These are phyloP conservation scores for Onychomys arenicola DNA, from an alignment of 2,797 vertebrate species.

Conservation along the genomic window DNA sequence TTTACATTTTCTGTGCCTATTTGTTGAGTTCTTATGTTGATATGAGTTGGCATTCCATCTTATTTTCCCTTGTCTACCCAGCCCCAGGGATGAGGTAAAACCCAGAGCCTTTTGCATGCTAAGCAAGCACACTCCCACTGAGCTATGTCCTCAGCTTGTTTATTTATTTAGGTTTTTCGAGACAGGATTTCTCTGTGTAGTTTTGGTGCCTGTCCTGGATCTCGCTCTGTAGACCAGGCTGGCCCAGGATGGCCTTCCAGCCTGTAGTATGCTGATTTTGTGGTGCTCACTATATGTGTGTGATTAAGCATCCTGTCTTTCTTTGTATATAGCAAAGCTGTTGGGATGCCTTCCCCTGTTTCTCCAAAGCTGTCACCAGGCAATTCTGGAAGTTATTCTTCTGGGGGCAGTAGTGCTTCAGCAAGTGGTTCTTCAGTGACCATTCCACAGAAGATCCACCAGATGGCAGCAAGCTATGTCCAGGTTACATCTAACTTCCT, in stretches of 20 bases:
- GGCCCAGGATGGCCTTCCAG: not conserved
- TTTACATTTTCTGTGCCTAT: not conserved
- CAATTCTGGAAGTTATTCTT: constrained; percentile 94
- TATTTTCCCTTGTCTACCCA: not conserved
- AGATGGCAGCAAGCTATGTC: constrained; percentile 99
- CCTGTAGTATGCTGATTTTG: not conserved
- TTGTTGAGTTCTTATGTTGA: not conserved
- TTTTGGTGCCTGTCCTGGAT: no score
- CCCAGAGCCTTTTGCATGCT: not conserved
- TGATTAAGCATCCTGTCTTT: constrained; percentile 34
- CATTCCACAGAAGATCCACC: constrained; percentile 99
- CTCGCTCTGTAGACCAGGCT: not conserved
- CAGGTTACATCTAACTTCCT: constrained; percentile 99
- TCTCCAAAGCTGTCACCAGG: constrained; percentile 98
- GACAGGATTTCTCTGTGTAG: not conserved
- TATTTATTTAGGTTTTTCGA: not conserved
- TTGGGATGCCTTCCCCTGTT: constrained; percentile 97
- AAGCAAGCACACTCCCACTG: not conserved
- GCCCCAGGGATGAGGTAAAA: not conserved
- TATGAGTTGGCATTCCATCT: not conserved
- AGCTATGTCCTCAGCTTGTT: not conserved
- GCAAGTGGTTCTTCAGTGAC: constrained; percentile 96
- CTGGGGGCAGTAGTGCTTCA: constrained; percentile 92
- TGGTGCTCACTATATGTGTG: not conserved
- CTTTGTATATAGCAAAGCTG: constrained; percentile 92